These are phyloP conservation scores for Thymelicus lineola DNA, from an alignment of 2,888 invertebrate species.

Conservation along the genomic window DNA sequence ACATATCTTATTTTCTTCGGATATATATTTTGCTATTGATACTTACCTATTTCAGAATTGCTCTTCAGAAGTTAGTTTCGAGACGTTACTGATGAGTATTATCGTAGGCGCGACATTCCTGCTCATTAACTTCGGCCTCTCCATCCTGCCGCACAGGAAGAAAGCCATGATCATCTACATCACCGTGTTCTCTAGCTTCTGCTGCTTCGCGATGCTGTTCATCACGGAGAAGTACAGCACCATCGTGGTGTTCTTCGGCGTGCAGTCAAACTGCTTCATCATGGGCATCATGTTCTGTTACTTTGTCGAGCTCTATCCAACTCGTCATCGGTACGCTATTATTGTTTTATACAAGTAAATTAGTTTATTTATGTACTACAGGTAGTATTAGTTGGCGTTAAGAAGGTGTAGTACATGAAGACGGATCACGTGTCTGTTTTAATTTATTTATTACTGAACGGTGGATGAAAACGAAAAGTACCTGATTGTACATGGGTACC, in stretches of 20 bases:
- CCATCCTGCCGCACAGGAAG: conserved; percentile 52
- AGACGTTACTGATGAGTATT: conserved; percentile 45
- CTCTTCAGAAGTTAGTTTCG: not conserved
- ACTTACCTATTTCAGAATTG: conserved; percentile 16
- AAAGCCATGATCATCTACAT: conserved; percentile 50
- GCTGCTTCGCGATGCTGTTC: conserved; percentile 48
- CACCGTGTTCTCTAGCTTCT: conserved; percentile 45
- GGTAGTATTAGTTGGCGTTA: no score
- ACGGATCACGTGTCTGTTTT: no score
- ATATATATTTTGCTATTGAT: no score
- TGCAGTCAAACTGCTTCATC: conserved; percentile 50
- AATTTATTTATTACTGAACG: no score
- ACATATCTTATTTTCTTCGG: no score
- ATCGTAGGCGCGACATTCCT: conserved; percentile 51
- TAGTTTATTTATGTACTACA: no score
- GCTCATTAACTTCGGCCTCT: conserved; percentile 49
- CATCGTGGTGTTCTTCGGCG: conserved; percentile 55
- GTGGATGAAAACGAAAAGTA: no score
- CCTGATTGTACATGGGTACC: no score
- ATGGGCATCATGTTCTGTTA: conserved; percentile 58
- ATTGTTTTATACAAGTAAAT: no score
- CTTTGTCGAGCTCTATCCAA: conserved; percentile 61
- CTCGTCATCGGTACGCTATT: conserved; percentile 56
- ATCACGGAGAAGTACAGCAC: conserved; percentile 49
- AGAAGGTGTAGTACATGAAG: no score